Evolutionary conservation across 2,113 vertebrate genomes (phyloP).

Genomic region (Lasiurus cinereus): DNA sequence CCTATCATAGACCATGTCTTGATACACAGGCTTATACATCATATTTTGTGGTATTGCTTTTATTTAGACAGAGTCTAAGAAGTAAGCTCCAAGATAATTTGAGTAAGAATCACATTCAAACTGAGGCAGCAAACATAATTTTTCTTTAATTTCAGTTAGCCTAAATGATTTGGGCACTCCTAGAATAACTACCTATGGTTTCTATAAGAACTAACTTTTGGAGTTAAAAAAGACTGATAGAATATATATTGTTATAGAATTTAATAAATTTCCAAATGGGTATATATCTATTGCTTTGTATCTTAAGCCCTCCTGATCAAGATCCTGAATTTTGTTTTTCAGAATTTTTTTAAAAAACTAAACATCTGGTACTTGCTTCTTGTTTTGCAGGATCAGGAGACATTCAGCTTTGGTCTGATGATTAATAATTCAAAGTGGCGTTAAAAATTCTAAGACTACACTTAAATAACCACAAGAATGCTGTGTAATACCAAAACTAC

Average conservation of each 20-base stretch:
- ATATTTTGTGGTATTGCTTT: conserved; percentile 16
- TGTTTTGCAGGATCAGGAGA: background rate
- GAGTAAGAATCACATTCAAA: background rate
- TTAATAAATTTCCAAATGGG: background rate
- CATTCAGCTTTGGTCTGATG: background rate
- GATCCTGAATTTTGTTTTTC: background rate
- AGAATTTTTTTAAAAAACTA: background rate
- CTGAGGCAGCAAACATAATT: background rate
- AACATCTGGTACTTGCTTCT: background rate
- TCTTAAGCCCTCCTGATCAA: background rate
- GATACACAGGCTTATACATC: background rate
- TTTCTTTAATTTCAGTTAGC: background rate
- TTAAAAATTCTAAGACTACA: background rate
- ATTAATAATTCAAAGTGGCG: conserved; percentile 12
- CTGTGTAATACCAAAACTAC: background rate
- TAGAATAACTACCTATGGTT: background rate
- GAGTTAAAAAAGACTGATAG: background rate
- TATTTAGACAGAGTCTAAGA: background rate
- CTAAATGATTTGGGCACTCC: background rate
- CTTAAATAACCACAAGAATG: background rate
- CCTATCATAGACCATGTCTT: background rate
- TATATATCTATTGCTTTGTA: background rate
- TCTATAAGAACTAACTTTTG: background rate
- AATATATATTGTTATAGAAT: background rate
- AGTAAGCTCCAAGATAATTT: conserved; percentile 11